Percentiles rank a stretch among this genome's conserved stretches.
Evolutionary conservation across 1,140 invertebrate genomes (phyloP).

Genomic region (Tenebrio molitor): DNA sequence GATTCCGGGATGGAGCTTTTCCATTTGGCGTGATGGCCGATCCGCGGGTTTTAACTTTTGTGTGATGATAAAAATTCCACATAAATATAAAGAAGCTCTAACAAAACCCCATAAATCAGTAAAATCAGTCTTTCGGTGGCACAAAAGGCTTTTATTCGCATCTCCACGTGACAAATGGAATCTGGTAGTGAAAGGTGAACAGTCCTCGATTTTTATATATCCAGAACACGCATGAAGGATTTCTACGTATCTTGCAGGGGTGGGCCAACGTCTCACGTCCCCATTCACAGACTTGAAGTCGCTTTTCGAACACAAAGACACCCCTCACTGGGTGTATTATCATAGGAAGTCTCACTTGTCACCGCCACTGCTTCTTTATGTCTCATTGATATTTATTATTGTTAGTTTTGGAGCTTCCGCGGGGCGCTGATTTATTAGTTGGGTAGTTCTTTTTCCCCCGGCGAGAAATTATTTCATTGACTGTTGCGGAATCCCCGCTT

Average conservation of each 20-base stretch:
- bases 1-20: background rate
- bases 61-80: slow-evolving; percentile 44
- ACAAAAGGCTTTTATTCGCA: slow-evolving; percentile 55
- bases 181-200: slow-evolving; percentile 66
- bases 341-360: slow-evolving; percentile 56
- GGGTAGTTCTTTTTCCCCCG: slow-evolving; percentile 10
- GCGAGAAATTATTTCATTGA: background rate
- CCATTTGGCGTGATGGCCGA: slow-evolving; percentile 8
- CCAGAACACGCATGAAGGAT: slow-evolving; percentile 52
- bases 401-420: slow-evolving; percentile 39
- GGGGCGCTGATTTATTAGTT: slow-evolving; percentile 31
- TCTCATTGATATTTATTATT: slow-evolving; percentile 54
- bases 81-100: slow-evolving; percentile 55
- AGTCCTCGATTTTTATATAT: slow-evolving; percentile 65
- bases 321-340: slow-evolving; percentile 53
- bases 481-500: background rate
- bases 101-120: slow-evolving; percentile 54
- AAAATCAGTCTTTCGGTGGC: slow-evolving; percentile 56
- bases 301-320: slow-evolving; percentile 53
- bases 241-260: slow-evolving; percentile 46
- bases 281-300: slow-evolving; percentile 54
- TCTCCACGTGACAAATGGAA: slow-evolving; percentile 64
- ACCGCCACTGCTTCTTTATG: slow-evolving; percentile 56
- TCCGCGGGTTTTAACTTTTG: slow-evolving; percentile 28
- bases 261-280: slow-evolving; percentile 52